These are phyloP conservation scores for Zenarchopterus dispar DNA, from an alignment of 2,797 vertebrate species.

Conservation along the genomic window DNA sequence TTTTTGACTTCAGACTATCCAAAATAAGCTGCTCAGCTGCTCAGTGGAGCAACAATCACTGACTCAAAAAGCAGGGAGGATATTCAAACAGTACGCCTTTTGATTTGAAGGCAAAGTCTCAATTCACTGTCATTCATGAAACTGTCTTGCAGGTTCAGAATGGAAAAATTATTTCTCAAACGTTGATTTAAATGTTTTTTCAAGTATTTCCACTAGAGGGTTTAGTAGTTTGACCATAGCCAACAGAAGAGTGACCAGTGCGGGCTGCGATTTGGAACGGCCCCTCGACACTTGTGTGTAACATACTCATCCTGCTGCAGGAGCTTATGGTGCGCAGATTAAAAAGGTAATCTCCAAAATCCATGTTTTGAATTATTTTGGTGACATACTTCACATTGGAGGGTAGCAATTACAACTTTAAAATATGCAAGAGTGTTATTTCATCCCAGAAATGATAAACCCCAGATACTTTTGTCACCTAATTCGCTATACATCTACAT, in stretches of 20 bases:
- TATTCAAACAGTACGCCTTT: conserved; percentile 22
- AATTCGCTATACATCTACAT: too few species aligned
- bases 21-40: conserved; percentile 43
- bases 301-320: conserved; percentile 8
- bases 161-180: conserved; percentile 23
- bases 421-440: not conserved
- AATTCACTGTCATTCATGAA: not conserved
- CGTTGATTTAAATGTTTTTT: too few species aligned
- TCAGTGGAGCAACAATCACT: conserved; percentile 40
- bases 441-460: too few species aligned
- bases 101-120: conserved; percentile 1
- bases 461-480: too few species aligned
- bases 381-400: conserved; percentile 29
- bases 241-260: not conserved
- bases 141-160: conserved; percentile 1
- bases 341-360: conserved; percentile 58
- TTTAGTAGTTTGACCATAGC: not conserved
- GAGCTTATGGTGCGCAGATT: conserved; percentile 50
- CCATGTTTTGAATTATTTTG: conserved; percentile 43
- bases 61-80: conserved; percentile 38
- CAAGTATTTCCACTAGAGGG: not conserved
- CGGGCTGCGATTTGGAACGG: conserved; percentile 11
- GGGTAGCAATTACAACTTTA: conserved; percentile 15
- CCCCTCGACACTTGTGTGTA: conserved; percentile 5
- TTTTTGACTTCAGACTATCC: not conserved